These are phyloP conservation scores for Micropoecilia bifurca DNA, from an alignment of 2,797 vertebrate species.

Conservation along the genomic window DNA sequence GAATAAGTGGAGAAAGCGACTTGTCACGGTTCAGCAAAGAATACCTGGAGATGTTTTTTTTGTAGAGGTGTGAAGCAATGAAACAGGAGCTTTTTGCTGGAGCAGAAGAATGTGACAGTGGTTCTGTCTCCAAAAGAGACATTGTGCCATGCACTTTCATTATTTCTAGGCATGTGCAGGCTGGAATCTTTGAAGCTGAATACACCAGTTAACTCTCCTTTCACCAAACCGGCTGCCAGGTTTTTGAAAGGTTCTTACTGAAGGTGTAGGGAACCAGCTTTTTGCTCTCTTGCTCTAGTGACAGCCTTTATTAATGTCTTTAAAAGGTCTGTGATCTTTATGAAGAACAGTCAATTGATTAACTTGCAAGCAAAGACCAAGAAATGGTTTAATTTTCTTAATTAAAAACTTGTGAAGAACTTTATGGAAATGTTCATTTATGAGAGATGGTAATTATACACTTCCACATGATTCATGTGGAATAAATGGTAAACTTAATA, in stretches of 20 bases:
- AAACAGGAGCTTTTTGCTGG: neutral
- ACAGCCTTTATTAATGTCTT: neutral
- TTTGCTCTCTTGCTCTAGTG: neutral
- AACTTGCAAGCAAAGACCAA: neutral
- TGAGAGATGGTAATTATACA: neutral
- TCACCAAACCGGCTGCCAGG: neutral
- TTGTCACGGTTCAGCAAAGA: neutral
- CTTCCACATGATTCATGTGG: neutral
- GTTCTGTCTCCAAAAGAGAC: neutral
- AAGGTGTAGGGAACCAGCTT: neutral
- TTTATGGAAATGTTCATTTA: neutral
- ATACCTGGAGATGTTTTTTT: neutral
- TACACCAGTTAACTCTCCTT: neutral
- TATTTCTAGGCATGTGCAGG: neutral
- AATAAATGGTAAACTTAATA: neutral
- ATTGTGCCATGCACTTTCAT: neutral
- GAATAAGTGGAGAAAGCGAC: neutral
- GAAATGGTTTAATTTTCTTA: neutral
- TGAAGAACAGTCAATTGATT: neutral
- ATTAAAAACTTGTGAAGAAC: neutral
- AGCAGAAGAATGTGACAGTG: neutral
- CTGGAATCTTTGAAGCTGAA: neutral
- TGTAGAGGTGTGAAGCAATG: neutral
- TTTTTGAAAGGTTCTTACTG: neutral
- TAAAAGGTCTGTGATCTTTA: neutral